Conservation (phyloP, 92 coral and sea anemone species). For the Porites evermanni region DNA sequence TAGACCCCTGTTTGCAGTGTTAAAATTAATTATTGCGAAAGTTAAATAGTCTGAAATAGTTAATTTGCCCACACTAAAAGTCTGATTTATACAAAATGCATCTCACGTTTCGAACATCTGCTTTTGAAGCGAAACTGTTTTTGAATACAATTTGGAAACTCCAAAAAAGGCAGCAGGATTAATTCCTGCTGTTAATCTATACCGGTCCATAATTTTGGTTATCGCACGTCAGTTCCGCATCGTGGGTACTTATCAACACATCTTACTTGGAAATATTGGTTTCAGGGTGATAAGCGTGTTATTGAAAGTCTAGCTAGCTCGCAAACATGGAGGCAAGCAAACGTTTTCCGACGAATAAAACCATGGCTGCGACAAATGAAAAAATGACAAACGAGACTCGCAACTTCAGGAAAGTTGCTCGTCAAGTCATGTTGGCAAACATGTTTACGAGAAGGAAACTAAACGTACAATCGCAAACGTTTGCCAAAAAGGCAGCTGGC, state of each 20-base stretch:
- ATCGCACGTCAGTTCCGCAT: background rate
- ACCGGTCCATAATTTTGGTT: background rate
- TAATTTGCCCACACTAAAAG: background rate
- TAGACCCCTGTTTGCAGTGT: constrained; percentile 22
- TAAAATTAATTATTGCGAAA: constrained; percentile 14
- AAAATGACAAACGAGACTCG: constrained; percentile 23
- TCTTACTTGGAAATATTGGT: background rate
- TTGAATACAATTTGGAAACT: background rate
- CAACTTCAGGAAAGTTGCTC: constrained; percentile 58
- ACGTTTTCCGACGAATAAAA: background rate
- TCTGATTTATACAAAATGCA: background rate
- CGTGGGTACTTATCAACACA: background rate
- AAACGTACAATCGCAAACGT: background rate
- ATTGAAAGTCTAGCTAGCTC: too few species aligned
- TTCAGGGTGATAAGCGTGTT: background rate
- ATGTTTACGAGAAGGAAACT: constrained; percentile 43
- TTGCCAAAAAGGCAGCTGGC: constrained; percentile 25
- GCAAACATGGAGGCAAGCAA: constrained; percentile 7
- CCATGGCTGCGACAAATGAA: constrained; percentile 2
- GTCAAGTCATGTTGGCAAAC: constrained; percentile 80
- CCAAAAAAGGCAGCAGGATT: background rate
- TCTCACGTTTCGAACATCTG: background rate
- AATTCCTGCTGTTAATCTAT: background rate
- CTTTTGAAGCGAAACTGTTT: background rate
- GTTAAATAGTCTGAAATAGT: background rate